Percentiles rank a stretch among this genome's conserved stretches.
Conservation (phyloP, 2,888 invertebrate species). For the Leuctra nigra region DNA sequence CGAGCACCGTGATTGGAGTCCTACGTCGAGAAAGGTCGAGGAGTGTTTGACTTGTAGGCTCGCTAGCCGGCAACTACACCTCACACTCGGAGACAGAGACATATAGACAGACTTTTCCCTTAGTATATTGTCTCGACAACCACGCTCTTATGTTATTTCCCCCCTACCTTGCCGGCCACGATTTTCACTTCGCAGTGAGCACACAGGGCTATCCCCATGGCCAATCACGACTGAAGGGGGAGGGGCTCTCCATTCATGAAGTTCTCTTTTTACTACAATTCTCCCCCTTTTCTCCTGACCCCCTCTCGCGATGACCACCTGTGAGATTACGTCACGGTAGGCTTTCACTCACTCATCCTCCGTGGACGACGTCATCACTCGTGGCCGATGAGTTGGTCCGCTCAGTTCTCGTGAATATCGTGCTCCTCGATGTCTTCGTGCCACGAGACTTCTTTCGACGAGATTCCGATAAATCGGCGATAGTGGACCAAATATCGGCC, state of each 20-base stretch:
- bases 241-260: conserved; percentile 25
- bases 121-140: conserved; percentile 10
- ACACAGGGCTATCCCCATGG: conserved; percentile 21
- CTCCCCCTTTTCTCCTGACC: conserved; percentile 13
- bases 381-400: too few species aligned
- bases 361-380: too few species aligned
- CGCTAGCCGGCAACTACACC: conserved; percentile 14
- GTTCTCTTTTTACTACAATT: conserved; percentile 24
- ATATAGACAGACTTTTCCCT: conserved; percentile 15
- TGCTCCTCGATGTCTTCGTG: too few species aligned
- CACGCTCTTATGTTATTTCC: conserved; percentile 4
- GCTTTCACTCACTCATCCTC: background rate
- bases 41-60: conserved; percentile 6
- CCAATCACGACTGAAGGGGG: conserved; percentile 21
- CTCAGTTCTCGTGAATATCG: too few species aligned
- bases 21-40: background rate
- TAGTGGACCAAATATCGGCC: too few species aligned
- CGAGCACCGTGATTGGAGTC: too few species aligned
- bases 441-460: too few species aligned
- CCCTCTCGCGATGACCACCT: conserved; percentile 21
- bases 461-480: too few species aligned
- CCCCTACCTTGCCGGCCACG: conserved; percentile 2
- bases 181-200: background rate
- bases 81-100: conserved; percentile 12
- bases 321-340: background rate